Evolutionary conservation across 1,140 invertebrate genomes (phyloP).

Genomic region (Bombus confusus): DNA sequence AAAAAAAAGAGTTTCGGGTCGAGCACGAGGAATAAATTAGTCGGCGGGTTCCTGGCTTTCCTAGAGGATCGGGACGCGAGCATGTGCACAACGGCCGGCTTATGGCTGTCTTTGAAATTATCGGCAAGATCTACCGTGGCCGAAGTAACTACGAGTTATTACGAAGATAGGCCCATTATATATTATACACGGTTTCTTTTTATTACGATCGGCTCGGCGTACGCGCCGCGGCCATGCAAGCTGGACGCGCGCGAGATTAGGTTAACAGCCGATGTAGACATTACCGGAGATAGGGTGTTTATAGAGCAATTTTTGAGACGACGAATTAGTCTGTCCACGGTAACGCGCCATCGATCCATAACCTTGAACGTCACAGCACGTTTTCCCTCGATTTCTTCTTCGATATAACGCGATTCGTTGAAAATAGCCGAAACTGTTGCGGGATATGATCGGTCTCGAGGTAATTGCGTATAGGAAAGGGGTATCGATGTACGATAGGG

Average conservation of each 20-base stretch:
- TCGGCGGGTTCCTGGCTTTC: constrained; percentile 12
- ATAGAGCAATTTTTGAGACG: constrained; percentile 63
- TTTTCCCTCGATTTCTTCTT: neutral
- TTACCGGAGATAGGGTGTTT: constrained; percentile 64
- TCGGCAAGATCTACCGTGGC: constrained; percentile 64
- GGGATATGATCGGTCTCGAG: neutral
- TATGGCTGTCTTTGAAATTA: constrained; percentile 63
- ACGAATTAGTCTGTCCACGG: constrained; percentile 31
- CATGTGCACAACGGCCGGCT: constrained; percentile 21
- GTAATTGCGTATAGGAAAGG: neutral
- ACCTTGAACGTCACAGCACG: neutral
- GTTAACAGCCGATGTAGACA: constrained; percentile 63
- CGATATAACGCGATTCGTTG: neutral
- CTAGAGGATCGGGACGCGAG: constrained; percentile 17
- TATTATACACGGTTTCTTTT: constrained; percentile 72
- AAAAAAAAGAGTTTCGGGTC: constrained; percentile 24
- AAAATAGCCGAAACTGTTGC: neutral
- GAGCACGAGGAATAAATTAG: constrained; percentile 44
- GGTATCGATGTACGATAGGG: too few species aligned
- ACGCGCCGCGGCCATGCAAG: constrained; percentile 20
- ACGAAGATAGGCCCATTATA: constrained; percentile 70
- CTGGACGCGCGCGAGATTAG: constrained; percentile 48
- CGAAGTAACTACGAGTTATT: constrained; percentile 69
- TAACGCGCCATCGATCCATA: neutral
- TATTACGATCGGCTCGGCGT: constrained; percentile 43